These are phyloP conservation scores for Plectropomus leopardus DNA, from an alignment of 2,113 vertebrate species.

Conservation along the genomic window DNA sequence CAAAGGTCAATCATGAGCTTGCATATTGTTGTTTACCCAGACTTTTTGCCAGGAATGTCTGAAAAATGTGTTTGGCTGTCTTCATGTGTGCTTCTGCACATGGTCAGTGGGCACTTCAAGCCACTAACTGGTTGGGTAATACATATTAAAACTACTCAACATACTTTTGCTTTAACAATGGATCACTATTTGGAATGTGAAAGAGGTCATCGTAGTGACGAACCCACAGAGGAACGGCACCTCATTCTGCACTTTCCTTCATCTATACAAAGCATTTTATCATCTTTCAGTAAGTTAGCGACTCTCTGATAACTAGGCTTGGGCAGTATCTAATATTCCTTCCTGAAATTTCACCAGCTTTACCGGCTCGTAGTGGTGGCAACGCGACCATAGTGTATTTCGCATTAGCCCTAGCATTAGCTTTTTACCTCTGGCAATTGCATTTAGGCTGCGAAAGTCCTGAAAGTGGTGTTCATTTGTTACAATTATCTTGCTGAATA, in stretches of 20 bases:
- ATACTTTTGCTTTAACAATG: neutral
- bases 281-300: neutral
- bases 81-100: neutral
- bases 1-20: slow-evolving; percentile 51
- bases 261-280: neutral
- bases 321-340: too few relatives aligned
- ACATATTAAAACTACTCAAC: neutral
- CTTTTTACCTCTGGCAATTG: too few relatives aligned
- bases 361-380: too few relatives aligned
- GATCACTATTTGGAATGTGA: neutral
- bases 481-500: too few relatives aligned
- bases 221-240: neutral
- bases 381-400: too few relatives aligned
- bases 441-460: too few relatives aligned
- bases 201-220: neutral
- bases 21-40: slow-evolving; percentile 12
- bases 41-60: slow-evolving; percentile 15
- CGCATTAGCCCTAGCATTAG: too few relatives aligned
- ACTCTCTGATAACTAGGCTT: too few relatives aligned
- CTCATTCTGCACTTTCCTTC: neutral
- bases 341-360: too few relatives aligned
- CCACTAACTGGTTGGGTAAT: neutral
- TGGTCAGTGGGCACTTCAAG: neutral
- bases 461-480: too few relatives aligned
- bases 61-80: neutral